Conservation (phyloP, 2,797 vertebrate species). For the Esox lucius region DNA sequence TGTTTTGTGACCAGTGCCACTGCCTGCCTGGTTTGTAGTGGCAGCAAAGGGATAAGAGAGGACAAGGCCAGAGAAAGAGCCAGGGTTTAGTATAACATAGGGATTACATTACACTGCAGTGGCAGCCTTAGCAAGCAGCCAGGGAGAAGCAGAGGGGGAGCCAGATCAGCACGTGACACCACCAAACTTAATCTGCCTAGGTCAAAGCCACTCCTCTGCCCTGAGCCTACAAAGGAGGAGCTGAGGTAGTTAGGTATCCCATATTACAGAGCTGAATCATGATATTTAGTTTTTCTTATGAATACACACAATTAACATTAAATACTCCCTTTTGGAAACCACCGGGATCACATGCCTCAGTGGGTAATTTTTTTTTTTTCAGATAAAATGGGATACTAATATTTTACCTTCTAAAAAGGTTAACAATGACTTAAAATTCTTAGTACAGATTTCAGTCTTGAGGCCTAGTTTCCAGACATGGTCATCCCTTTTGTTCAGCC, state of each 20-base stretch:
- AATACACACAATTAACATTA: not conserved
- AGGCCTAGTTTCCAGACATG: not conserved
- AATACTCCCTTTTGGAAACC: not conserved
- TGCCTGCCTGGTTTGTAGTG: not conserved
- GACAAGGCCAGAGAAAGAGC: not conserved
- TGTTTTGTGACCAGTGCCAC: not conserved
- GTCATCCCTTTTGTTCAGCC: slow-evolving; percentile 13
- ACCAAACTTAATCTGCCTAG: not conserved
- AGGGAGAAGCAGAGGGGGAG: not conserved
- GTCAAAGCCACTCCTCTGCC: not conserved
- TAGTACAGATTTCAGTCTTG: not conserved
- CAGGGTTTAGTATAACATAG: not conserved
- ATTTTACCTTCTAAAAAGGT: not conserved
- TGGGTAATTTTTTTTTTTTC: no score
- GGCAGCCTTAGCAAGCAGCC: not conserved
- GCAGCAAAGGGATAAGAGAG: not conserved
- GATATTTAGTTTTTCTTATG: not conserved
- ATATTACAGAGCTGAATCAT: not conserved
- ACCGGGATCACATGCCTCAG: not conserved
- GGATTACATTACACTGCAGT: slow-evolving; percentile 16
- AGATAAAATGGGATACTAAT: not conserved
- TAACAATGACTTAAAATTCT: not conserved
- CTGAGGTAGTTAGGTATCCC: not conserved
- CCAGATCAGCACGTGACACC: slow-evolving; percentile 1
- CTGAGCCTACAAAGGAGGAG: not conserved